Evolutionary conservation across 53 echinoderm and acorn worm species (phyloP), one percentile per base, ranked within the genome.

Genomic region (Holothuria leucospilota): DNA sequence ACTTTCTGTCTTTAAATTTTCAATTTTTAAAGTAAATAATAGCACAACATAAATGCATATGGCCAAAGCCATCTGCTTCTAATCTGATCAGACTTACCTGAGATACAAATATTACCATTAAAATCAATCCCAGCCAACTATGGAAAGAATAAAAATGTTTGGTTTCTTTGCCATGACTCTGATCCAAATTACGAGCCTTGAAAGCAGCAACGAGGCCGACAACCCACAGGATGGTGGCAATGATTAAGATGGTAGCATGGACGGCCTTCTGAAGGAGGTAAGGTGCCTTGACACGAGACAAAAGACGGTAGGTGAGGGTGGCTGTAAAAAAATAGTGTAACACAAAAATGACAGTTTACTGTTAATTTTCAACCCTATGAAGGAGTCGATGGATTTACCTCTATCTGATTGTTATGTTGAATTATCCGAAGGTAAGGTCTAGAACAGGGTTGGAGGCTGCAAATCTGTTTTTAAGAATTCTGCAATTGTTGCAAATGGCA

Each of bases 91-190:
- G 18, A 21, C 81, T 74, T 84, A 94, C 94, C 90, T 94, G 94
- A 21, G 81, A 87, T 70, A 87, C 77, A 68, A 94, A 94, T 34
- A 92, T 66, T 40, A 92, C 66, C 0, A 92, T 82, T 1, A 92
- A 85, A 14, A 78, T 73, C 52, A 90, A 59, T n/a, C 94, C 94
- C 24, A 94, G 56, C 94, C 94, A 94, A 73, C 94, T 94, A 71
- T 94, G 94, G 18, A 92, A 52, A 51, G 94, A 94, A 82, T 90
- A 92, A 46, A 74, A 63, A 51, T 91, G 87, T 23, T 42, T 77
- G 1, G 30, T 27, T 7, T 66, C 67, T 41, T 62, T 61, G 27
- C 85, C 87, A 20, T 87, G 66, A 11, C 41, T 58, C 13, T 63
- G 24, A 40, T 94, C 94, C 73, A 83, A n/a, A 46, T 67, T 64